Evolutionary conservation across 2,797 vertebrate genomes (phyloP).

Genomic region (Presbytis comata): DNA sequence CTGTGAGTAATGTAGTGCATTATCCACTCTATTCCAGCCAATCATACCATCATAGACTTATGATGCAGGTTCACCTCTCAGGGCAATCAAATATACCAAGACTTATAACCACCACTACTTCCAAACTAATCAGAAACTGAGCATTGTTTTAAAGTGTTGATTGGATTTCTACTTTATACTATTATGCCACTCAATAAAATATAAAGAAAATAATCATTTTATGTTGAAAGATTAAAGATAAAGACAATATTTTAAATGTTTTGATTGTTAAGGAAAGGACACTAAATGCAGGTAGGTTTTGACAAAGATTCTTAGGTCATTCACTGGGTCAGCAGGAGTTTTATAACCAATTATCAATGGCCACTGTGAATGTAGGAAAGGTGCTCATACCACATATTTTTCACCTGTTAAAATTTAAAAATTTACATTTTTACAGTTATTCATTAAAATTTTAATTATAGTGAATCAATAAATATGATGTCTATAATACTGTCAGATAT

Average conservation of each 20-base stretch:
- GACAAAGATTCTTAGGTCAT: neutral
- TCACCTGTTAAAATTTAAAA: neutral
- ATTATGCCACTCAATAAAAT: neutral
- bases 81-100: neutral
- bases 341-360: neutral
- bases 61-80: neutral
- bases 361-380: neutral
- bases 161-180: neutral
- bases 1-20: neutral
- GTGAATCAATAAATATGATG: neutral
- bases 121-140: neutral
- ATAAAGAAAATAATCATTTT: neutral
- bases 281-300: neutral
- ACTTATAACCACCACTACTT: neutral
- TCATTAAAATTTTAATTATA: neutral
- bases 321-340: neutral
- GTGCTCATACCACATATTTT: neutral
- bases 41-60: neutral
- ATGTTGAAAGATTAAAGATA: neutral
- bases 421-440: neutral
- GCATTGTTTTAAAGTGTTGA: neutral
- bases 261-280: neutral
- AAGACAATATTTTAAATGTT: neutral
- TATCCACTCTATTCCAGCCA: neutral
- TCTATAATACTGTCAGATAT: neutral